Evolutionary conservation across 35 echinoderm and acorn worm species (phyloP).

Genomic region (Apostichopus parvimensis): DNA sequence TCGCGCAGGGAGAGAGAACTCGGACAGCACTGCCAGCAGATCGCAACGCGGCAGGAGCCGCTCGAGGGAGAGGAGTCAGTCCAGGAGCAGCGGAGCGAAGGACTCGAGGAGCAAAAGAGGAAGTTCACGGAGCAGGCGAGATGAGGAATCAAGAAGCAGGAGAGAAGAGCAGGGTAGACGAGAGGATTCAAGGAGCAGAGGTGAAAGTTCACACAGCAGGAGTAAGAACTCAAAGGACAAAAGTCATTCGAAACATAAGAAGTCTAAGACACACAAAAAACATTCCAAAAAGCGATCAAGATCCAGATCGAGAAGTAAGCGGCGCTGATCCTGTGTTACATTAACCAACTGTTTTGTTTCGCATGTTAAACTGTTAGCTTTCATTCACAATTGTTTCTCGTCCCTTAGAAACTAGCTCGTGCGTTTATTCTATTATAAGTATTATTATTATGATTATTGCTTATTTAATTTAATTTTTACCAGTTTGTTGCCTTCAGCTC

Average conservation of each 20-base stretch:
- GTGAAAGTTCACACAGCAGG: no score
- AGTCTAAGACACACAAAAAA: slow-evolving; percentile 24
- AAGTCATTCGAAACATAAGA: slow-evolving; percentile 25
- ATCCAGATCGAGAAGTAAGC: slow-evolving; percentile 30
- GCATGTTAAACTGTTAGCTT: no score
- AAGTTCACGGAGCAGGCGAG: neutral
- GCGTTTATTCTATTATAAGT: no score
- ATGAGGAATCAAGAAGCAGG: neutral
- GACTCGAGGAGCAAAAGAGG: neutral
- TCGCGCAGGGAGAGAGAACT: slow-evolving; percentile 16
- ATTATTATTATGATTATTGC: no score
- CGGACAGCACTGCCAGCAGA: neutral
- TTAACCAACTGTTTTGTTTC: neutral
- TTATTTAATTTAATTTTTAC: no score
- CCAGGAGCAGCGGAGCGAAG: neutral
- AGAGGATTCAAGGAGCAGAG: neutral
- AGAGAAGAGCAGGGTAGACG: no score
- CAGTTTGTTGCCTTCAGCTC: no score
- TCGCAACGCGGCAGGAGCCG: slow-evolving; percentile 9
- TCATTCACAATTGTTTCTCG: no score
- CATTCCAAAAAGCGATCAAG: slow-evolving; percentile 33
- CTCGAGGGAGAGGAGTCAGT: neutral
- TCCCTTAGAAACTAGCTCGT: no score
- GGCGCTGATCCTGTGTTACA: neutral
- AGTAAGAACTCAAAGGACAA: slow-evolving; percentile 5